Base-by-base conservation (phyloP, 2,113 vertebrate species). In the Sapayoa aenigma region DNA sequence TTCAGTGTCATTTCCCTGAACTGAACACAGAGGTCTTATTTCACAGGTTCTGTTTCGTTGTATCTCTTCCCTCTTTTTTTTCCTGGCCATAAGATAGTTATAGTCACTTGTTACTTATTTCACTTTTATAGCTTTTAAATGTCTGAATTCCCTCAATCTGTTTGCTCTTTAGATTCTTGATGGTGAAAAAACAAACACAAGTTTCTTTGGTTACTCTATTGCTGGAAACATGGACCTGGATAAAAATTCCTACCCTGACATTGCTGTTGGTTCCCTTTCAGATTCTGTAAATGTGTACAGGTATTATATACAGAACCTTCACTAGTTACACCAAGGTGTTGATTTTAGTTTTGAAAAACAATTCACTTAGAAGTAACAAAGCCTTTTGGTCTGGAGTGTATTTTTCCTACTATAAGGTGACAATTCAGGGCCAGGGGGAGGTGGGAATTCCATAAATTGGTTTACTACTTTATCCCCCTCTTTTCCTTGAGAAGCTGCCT, bases 221-320 rank as follows among this genome's bases (percentile, higher is more conserved):
- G 98, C 99, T 80, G 99, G 99, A 80, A 99, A 99, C 95, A 99
- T 99, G 99, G 99, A 99, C 95, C 94, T 99, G 94, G 99, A 99
- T 91, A 94, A 95, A 78, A 99, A 99, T 97, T 98, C 97, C 31
- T 99, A 99, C 87, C 99, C 99, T 60, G 99, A 99, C 79, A 89
- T 99, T 92, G 99, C 99, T 72, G 98, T 99, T 56, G 99, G 99
- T 35, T 99, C 99, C 39, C 98, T 99, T 90, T 99, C 99, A 25
- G 99, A 99, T 95, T 96, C 98, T 27, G 98, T 98, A 22, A 97
- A 99, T 14, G 97, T 99, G 89, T 99, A 98, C 97, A 99, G 99
- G 99, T 95, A 88, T 76, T 98, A 6, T 6, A 74, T 46, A 68
- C 18, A 12, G 80, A 67, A 78, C 49, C 39, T 53, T 53, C 71